These are phyloP conservation scores for Salvator merianae DNA, from an alignment of 2,113 vertebrate species.

Conservation along the genomic window DNA sequence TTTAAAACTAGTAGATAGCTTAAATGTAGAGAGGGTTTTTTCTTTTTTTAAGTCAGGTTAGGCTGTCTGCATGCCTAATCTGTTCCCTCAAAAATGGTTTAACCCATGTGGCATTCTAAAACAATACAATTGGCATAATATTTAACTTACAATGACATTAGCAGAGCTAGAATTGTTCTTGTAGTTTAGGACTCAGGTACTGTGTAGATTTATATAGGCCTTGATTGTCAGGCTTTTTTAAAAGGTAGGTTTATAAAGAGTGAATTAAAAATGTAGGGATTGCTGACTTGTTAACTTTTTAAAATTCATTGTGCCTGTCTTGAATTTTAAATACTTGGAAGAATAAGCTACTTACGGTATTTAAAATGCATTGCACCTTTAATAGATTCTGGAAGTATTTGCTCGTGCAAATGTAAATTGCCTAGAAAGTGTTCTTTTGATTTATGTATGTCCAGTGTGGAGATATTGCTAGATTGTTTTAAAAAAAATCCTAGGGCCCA, in stretches of 20 bases:
- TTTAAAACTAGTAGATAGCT: constrained; percentile 25
- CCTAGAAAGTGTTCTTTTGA: constrained; percentile 42
- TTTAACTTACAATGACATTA: constrained; percentile 50
- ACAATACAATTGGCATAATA: constrained; percentile 40
- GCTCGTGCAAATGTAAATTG: constrained; percentile 36
- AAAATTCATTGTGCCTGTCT: constrained; percentile 37
- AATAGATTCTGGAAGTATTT: constrained; percentile 69
- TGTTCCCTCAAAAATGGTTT: constrained; percentile 47
- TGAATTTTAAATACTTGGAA: constrained; percentile 18
- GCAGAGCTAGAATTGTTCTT: constrained; percentile 51
- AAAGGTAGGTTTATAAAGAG: not conserved
- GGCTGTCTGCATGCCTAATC: constrained; percentile 49
- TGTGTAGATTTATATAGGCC: constrained; percentile 43
- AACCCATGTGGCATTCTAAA: constrained; percentile 46
- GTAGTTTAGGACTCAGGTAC: constrained; percentile 48
- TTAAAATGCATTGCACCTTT: constrained; percentile 88
- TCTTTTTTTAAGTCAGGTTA: constrained; percentile 24
- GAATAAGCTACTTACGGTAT: constrained; percentile 59
- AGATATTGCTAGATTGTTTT: constrained; percentile 49
- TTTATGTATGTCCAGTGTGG: constrained; percentile 48
- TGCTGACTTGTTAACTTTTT: constrained; percentile 35
- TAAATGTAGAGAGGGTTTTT: constrained; percentile 47
- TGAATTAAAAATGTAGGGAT: constrained; percentile 50
- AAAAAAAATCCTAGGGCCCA: constrained; percentile 13
- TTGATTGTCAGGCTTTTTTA: constrained; percentile 37